Percentiles rank a stretch among this genome's conserved stretches.
phyloP scores from a whole-genome alignment of 2,888 invertebrate genomes.

The Bombyx huttoni region DNA sequence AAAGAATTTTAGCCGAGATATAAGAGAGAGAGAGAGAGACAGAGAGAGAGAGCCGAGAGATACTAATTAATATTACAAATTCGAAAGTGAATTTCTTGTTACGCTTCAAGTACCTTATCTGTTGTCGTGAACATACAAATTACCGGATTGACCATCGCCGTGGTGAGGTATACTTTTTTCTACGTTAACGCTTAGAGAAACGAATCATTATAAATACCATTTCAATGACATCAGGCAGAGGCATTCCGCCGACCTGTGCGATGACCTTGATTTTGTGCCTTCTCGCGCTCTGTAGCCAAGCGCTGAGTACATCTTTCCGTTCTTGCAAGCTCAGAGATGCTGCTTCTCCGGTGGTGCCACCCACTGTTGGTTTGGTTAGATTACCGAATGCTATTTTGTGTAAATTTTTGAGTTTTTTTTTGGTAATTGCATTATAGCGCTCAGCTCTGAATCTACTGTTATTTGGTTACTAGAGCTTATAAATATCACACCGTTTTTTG shows the following conservation, averaged over 20 bases:
- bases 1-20: no score
- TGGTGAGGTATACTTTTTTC: no score
- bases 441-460: no score
- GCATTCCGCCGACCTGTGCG: constrained; percentile 81
- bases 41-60: no score
- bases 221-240: constrained; percentile 77
- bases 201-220: constrained; percentile 51
- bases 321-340: constrained; percentile 77
- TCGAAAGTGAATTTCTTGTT: no score
- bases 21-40: no score
- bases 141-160: no score
- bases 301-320: constrained; percentile 76
- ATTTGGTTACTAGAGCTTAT: no score
- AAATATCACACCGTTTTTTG: no score
- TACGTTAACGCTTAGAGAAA: not conserved
- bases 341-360: constrained; percentile 86
- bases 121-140: no score
- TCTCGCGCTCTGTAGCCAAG: constrained; percentile 74
- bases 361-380: constrained; percentile 63
- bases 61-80: no score
- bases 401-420: not conserved
- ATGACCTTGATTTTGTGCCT: constrained; percentile 74
- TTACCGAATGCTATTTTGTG: not conserved
- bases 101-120: no score
- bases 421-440: not conserved